Conservation (phyloP, 2,797 vertebrate genomes). For the Siniperca scherzeri region DNA sequence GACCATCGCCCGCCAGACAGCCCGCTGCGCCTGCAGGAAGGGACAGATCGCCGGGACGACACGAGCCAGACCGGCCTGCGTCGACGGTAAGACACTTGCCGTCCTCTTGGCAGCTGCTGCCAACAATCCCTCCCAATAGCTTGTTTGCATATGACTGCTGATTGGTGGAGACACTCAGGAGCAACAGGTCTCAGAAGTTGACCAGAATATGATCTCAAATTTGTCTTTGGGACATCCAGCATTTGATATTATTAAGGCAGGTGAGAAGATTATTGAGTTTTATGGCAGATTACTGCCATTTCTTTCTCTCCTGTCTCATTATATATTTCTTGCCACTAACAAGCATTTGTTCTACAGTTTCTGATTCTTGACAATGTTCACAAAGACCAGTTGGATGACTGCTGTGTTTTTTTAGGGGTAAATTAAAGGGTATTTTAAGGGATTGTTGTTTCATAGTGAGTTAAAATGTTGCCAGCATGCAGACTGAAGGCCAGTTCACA, state of each 20-base stretch:
- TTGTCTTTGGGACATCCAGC: too few relatives aligned
- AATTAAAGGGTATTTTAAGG: background rate
- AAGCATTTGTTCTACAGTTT: background rate
- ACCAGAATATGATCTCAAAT: background rate
- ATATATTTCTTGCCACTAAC: background rate
- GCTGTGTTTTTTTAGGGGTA: background rate
- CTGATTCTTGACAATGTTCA: background rate
- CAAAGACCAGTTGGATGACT: background rate
- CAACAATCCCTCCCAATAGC: background rate
- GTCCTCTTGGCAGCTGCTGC: too few relatives aligned
- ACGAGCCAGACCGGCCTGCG: constrained; percentile 93
- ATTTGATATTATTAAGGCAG: background rate
- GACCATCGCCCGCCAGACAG: constrained; percentile 96
- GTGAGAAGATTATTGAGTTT: background rate
- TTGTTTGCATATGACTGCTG: too few relatives aligned
- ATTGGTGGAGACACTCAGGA: background rate
- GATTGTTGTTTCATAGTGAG: background rate
- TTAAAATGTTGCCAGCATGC: background rate
- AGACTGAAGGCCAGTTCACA: background rate
- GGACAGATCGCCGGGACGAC: constrained; percentile 97
- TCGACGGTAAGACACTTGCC: constrained; percentile 89
- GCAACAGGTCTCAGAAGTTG: too few relatives aligned
- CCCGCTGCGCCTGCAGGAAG: constrained; percentile 96
- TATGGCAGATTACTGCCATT: too few relatives aligned
- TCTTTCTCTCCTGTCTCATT: background rate